A percentile compares a stretch with the other conserved stretches of the same genome.
Evolutionary conservation across 2,797 vertebrate genomes (phyloP).

Genomic region (Varecia variegata): DNA sequence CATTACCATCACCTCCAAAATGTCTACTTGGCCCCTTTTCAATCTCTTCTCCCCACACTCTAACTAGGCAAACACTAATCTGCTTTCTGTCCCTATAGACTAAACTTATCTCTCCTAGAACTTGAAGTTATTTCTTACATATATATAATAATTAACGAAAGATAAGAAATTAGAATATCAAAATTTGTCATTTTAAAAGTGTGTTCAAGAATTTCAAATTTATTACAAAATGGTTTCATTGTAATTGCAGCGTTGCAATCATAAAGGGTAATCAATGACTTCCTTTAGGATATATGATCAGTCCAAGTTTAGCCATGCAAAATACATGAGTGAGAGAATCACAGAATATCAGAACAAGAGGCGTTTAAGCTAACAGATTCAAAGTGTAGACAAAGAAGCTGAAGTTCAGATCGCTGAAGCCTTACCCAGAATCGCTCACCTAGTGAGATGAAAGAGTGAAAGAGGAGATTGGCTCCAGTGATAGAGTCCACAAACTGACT

Average conservation of each 20-base stretch:
- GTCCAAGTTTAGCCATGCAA: background rate
- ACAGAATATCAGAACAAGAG: background rate
- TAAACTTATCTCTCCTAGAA: background rate
- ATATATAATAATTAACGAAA: background rate
- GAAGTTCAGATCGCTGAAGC: background rate
- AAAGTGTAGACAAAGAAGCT: background rate
- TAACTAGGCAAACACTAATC: background rate
- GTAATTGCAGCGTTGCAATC: background rate
- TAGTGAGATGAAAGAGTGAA: background rate
- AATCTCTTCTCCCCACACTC: background rate
- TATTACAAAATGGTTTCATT: background rate
- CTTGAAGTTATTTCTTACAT: background rate
- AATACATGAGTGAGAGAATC: background rate
- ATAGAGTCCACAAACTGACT: background rate
- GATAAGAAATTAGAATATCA: background rate
- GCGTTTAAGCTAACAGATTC: background rate
- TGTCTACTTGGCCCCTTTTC: background rate
- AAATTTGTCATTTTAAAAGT: background rate
- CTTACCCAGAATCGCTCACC: background rate
- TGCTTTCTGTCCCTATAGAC: background rate
- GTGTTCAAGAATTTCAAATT: background rate
- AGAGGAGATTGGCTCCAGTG: background rate
- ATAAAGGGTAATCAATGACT: background rate
- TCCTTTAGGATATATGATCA: background rate
- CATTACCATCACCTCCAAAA: background rate